Evolutionary conservation across 2,888 invertebrate genomes (phyloP), one percentile per base, ranked within the genome.

Genomic region (Oscheius myriophilus): DNA sequence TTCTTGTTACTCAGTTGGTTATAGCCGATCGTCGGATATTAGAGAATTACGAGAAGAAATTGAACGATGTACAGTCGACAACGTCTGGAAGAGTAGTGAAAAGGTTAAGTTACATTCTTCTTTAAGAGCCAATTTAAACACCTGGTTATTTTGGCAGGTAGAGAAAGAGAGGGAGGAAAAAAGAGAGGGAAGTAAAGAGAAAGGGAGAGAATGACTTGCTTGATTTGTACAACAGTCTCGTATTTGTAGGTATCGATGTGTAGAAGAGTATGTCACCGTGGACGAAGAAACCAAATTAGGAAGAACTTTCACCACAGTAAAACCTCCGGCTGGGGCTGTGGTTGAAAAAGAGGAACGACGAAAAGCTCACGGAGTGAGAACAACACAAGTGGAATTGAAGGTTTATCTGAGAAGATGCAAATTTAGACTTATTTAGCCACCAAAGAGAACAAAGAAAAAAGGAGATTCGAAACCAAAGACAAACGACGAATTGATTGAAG

Each of bases 241-340:
- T n/a, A n/a, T n/a, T n/a, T n/a, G n/a, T n/a, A 76, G 76, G 23
- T 77, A 77, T 62, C 73, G 73, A 53, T 77, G 76, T 68, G 71
- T 77, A 1, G 76, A 77, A 45, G 76, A 74, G 39, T 77, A 77
- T 49, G 76, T 77, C 45, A 74, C 76, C 1, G 65, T 71, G 43
- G 61, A 61, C 26, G 61, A 61, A 33, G 61, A 46, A 1, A 46
- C 16, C 33, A 46, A 61, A 25, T 49, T 33, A 11, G 61, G 25
- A 16, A 45, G 18, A 26, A 41, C 33, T 3, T 33, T 33, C 9
- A 33, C 33, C 4, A 33, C 33, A 33, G 46, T 18, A 4, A 18
- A 16, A 18, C 46, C n/a, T 46, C 46, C n/a, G n/a, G 46, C 46
- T 4, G 46, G n/a, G n/a, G 16, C n/a, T 7, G n/a, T 16, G n/a